Base-by-base conservation (phyloP, 2,113 vertebrate species). In the Opisthocomus hoazin region DNA sequence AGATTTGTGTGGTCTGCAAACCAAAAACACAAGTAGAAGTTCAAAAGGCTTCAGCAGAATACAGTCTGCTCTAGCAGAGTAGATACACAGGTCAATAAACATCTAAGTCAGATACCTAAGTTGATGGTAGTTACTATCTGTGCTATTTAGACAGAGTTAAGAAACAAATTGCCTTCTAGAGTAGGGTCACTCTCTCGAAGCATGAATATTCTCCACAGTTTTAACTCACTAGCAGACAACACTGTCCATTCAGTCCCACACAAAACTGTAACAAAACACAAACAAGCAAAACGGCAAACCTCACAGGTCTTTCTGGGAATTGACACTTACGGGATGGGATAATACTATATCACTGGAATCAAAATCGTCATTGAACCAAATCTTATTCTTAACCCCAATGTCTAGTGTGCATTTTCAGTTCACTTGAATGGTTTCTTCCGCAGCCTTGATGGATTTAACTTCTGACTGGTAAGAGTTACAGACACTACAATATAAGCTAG, bases 1-100 rank as follows among this genome's bases (percentile, higher is more conserved):
- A 87, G 54, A 73, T 82, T 24, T 89, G 45, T 82, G 86, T 89
- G 86, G 57, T 96, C 76, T 90, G 53, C 46, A 96, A 92, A 69
- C 61, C 27, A 54, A 32, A 87, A 65, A 73, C 53, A 82, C 4
- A 71, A 95, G 41, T 36, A 79, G 56, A 15, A 76, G 37, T 89
- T 79, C 73, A 61, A 70, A 93, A 64, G 45, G 6, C 66, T 85
- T 87, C 65, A 53, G 30, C 0, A 82, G 48, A 89, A 63, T 19
- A 65, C 18, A n/a, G 21, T 68, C 53, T 71, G 14, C n/a, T 87
- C 24, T 73, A 51, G 39, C 15, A 93, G n/a, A 45, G 66, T 71
- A 82, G 66, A 75, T 81, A 41, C 21, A 56, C 16, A 58, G 63
- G 51, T 71, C 80, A 89, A 43, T 68, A 66, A 70, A 70, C 41